phyloP scores from a whole-genome alignment of 30 jellyfish, hydroid and myxozoan species.

The Hydractinia symbiolongicarpus region DNA sequence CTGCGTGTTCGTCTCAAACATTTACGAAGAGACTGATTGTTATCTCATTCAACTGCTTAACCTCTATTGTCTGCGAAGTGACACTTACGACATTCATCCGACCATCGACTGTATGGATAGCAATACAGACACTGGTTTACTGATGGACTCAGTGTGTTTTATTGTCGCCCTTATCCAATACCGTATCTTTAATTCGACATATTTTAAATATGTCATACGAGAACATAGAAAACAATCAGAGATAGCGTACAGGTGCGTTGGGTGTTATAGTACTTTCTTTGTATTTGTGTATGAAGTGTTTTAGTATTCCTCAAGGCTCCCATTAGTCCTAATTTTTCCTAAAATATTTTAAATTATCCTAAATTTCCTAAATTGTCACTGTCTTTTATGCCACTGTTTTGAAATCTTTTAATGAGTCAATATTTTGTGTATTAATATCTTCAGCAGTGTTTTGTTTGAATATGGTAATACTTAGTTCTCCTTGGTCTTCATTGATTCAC shows the following conservation, averaged over 20 bases:
- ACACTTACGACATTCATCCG: slow-evolving; percentile 25
- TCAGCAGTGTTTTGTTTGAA: too few species aligned
- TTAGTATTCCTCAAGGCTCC: too few species aligned
- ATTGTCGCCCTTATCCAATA: slow-evolving; percentile 78
- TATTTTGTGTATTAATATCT: too few species aligned
- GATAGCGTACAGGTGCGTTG: slow-evolving; percentile 72
- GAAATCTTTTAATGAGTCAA: too few species aligned
- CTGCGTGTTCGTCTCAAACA: slow-evolving; percentile 57
- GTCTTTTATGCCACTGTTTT: too few species aligned
- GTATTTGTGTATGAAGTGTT: too few species aligned
- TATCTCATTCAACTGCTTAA: slow-evolving; percentile 68
- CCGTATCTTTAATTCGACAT: slow-evolving; percentile 63
- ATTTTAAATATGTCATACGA: slow-evolving; percentile 74
- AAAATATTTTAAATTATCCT: too few species aligned
- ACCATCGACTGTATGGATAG: slow-evolving; percentile 28
- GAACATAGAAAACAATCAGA: slow-evolving; percentile 82
- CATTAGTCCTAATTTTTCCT: too few species aligned
- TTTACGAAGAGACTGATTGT: slow-evolving; percentile 46
- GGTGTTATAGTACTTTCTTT: not conserved
- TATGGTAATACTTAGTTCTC: too few species aligned
- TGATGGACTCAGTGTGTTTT: slow-evolving; percentile 82
- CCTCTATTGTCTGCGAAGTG: slow-evolving; percentile 61
- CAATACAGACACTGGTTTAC: slow-evolving; percentile 56
- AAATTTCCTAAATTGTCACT: too few species aligned
- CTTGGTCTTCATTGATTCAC: too few species aligned